Evolutionary conservation across 1,140 invertebrate genomes (phyloP), one percentile per base, ranked within the genome.

Genomic region (Lucilia sericata): DNA sequence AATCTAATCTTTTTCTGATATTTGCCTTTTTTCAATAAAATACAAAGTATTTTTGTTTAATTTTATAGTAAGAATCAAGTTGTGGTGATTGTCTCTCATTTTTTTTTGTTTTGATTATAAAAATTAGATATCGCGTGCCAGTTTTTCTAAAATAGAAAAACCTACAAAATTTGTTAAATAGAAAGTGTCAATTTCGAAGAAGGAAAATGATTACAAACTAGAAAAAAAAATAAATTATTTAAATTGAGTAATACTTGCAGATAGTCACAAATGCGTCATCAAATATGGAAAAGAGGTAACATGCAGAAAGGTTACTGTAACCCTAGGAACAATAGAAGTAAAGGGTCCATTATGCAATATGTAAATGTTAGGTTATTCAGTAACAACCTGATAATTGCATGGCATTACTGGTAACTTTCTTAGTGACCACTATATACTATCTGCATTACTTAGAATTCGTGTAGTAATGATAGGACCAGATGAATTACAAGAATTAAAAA

Each of bases 171-270:
- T 70, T 21, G 65, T 12, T 21, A 70, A 70, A 25, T 25, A 60
- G 14, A 70, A 70, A 70, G 65, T 70, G 65, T 25, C 65, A 70
- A 25, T 70, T 70, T 70, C n/a, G n/a, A 10, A 25, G 65, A 70
- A 70, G 21, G 10, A 21, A 42, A 42, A 42, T 30, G 2, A 7
- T 42, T 55, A 55, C 5, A 55, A 55, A 42, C 5, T 2, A 30
- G 42, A 3, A 42, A 55, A 55, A 55, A 14, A 14, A 55, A 14
- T 55, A 55, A 13, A 55, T n/a, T 12, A 55, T 55, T 55, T 55
- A 55, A 55, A 55, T 42, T 42, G 42, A 42, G 5, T 42, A 42
- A 42, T 42, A 7, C 5, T 42, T 42, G 42, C 51, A 55, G 25
- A 30, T 30, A 30, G 17, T 55, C 2, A 55, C 13, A n/a, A 17